Percentiles rank a stretch among this genome's conserved stretches.
Evolutionary conservation across 2,797 vertebrate genomes (phyloP).

Genomic region (Karalla daura): DNA sequence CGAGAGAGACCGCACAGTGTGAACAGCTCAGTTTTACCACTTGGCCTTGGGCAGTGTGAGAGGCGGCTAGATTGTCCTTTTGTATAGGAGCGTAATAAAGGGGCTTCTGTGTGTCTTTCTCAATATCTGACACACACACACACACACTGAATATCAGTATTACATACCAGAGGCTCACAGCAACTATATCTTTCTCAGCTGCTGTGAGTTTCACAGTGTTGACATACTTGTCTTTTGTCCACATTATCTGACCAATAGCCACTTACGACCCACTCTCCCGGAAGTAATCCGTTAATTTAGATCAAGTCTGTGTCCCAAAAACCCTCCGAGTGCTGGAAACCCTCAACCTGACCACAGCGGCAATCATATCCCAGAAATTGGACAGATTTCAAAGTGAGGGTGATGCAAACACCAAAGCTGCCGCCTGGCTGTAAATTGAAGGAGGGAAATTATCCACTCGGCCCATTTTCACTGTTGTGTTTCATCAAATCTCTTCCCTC

Average conservation of each 20-base stretch:
- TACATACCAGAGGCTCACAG: slow-evolving; percentile 2
- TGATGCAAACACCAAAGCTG: slow-evolving; percentile 1
- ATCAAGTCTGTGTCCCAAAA: not conserved
- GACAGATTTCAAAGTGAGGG: not conserved
- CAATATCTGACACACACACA: not conserved
- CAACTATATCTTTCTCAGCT: not conserved
- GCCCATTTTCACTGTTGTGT: slow-evolving; percentile 17
- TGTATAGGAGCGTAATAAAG: not conserved
- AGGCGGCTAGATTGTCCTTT: not conserved
- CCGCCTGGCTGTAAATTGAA: slow-evolving; percentile 4
- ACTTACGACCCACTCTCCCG: not conserved
- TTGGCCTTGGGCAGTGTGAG: not conserved
- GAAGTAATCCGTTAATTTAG: not conserved
- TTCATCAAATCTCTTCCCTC: slow-evolving; percentile 41
- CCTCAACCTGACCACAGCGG: no score
- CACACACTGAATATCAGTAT: not conserved
- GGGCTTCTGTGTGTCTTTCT: not conserved
- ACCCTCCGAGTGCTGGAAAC: not conserved
- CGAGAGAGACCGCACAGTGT: not conserved
- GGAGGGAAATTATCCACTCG: slow-evolving; percentile 38
- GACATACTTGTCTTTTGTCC: not conserved
- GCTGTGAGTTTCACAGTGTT: not conserved
- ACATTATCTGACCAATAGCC: slow-evolving; percentile 7
- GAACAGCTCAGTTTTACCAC: not conserved
- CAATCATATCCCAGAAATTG: not conserved